phyloP scores from a whole-genome alignment of 1,140 invertebrate genomes.

The Aleiodes sp. region DNA sequence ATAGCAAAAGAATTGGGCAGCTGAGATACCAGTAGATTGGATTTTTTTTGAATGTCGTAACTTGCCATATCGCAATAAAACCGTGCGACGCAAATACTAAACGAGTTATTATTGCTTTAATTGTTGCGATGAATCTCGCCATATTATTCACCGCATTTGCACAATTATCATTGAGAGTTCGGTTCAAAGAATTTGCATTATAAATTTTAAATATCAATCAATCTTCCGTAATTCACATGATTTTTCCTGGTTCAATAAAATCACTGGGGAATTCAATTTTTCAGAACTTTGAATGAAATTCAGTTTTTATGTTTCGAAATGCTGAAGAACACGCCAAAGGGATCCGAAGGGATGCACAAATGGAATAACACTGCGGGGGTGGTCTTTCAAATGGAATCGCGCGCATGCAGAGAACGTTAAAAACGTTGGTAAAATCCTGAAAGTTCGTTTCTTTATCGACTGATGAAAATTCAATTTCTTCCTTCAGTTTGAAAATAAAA shows the following conservation, averaged over 20 bases:
- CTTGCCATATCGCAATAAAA: conserved; percentile 83
- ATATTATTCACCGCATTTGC: conserved; percentile 53
- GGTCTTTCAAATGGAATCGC: not conserved
- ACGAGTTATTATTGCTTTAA: conserved; percentile 83
- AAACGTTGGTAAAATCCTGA: no score
- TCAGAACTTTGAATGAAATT: not conserved
- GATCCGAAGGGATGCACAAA: not conserved
- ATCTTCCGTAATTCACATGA: no score
- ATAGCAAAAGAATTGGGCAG: conserved; percentile 76
- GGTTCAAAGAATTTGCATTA: not conserved
- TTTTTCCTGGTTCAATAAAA: no score
- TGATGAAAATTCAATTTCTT: no score
- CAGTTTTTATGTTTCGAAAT: not conserved
- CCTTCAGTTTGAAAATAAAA: no score
- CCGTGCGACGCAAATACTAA: conserved; percentile 83
- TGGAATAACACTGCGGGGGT: not conserved
- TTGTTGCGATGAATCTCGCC: conserved; percentile 78
- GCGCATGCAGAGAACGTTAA: no score
- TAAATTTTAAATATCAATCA: not conserved
- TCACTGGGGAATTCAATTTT: no score
- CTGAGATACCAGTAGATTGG: conserved; percentile 80
- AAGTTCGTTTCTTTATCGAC: no score
- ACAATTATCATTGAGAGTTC: not conserved
- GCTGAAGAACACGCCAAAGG: not conserved
- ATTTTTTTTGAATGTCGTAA: conserved; percentile 77